phyloP scores from a whole-genome alignment of 2,888 invertebrate species.

The Morpho achilles region DNA sequence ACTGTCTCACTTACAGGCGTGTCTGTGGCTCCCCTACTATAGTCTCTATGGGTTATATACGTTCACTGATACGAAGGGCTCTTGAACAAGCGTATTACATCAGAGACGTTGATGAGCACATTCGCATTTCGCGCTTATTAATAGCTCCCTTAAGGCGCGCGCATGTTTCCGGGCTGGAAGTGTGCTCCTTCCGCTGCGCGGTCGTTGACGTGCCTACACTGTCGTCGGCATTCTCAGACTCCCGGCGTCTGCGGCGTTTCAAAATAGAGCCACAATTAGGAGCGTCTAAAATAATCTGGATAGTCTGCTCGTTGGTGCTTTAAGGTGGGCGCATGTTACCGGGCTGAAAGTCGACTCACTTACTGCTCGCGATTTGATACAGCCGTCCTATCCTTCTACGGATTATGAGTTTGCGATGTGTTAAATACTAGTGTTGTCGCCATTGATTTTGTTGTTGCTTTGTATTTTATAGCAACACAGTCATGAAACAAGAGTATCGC shows the following conservation, averaged over 20 bases:
- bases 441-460: no score
- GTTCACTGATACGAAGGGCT: background rate
- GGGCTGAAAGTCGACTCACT: background rate
- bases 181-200: slow-evolving; percentile 74
- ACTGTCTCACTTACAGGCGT: no score
- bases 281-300: background rate
- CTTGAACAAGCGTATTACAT: background rate
- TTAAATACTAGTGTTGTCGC: no score
- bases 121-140: slow-evolving; percentile 59
- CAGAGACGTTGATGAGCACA: slow-evolving; percentile 2
- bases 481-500: no score
- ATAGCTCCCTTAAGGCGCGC: slow-evolving; percentile 76
- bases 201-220: slow-evolving; percentile 73
- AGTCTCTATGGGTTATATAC: background rate
- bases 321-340: background rate
- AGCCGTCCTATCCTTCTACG: no score
- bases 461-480: no score
- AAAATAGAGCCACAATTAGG: slow-evolving; percentile 3
- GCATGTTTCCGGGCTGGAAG: slow-evolving; percentile 77
- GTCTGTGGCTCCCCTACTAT: no score
- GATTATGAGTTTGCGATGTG: no score
- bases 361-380: background rate
- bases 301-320: background rate
- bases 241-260: background rate
- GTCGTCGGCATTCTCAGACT: slow-evolving; percentile 71